phyloP scores from a whole-genome alignment of 1,140 invertebrate genomes.

The Saccostrea cuccullata region DNA sequence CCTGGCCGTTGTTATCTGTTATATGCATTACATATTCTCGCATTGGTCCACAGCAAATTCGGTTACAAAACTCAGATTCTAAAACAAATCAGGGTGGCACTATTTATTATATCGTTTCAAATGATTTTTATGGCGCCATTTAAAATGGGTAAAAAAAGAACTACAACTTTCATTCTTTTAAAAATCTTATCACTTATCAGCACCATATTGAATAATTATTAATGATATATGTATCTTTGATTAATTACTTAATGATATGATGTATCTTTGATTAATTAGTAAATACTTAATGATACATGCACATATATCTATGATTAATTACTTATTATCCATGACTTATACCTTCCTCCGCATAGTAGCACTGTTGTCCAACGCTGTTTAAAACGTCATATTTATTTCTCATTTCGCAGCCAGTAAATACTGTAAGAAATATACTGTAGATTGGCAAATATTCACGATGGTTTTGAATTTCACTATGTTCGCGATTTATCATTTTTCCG shows the following conservation, averaged over 20 bases:
- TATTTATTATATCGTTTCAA: not conserved
- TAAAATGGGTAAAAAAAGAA: not conserved
- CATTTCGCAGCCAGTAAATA: slow-evolving; percentile 17
- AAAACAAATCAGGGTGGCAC: not conserved
- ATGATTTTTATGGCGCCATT: not conserved
- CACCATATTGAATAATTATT: too few species aligned
- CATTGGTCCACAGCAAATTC: slow-evolving; percentile 23
- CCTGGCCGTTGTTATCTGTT: not conserved
- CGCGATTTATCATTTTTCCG: too few species aligned
- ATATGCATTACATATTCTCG: slow-evolving; percentile 15
- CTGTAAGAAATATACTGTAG: not conserved
- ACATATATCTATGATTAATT: too few species aligned
- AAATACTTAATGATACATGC: too few species aligned
- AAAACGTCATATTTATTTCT: slow-evolving; percentile 9
- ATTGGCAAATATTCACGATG: too few species aligned
- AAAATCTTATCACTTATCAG: too few species aligned
- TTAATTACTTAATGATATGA: too few species aligned
- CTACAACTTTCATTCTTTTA: too few species aligned
- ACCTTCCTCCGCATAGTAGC: slow-evolving; percentile 15
- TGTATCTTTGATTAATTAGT: too few species aligned
- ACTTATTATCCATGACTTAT: not conserved
- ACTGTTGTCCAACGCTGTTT: slow-evolving; percentile 18
- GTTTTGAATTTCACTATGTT: too few species aligned
- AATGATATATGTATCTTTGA: too few species aligned
- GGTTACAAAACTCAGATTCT: slow-evolving; percentile 24